Percentiles rank a stretch among this genome's conserved stretches.
Conservation (phyloP, 2,113 vertebrate species). For the Hydropotes inermis region DNA sequence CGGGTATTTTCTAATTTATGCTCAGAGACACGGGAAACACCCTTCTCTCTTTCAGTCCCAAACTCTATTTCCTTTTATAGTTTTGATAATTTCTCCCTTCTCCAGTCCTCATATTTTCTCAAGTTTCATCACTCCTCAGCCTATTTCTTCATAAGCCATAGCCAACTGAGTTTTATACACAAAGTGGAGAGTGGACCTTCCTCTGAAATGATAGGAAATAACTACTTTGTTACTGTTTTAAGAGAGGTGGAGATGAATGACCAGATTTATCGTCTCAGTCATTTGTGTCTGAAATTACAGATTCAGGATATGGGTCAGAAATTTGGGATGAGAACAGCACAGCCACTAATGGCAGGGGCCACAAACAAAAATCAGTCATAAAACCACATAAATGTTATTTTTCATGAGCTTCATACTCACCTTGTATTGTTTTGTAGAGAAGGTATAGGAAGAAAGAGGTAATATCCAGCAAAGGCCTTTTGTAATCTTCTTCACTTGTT, state of each 20-base stretch:
- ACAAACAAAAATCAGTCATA: not conserved
- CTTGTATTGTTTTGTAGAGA: not conserved
- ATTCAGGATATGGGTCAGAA: not conserved
- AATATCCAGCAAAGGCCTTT: not conserved
- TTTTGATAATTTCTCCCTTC: not conserved
- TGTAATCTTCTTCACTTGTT: not conserved
- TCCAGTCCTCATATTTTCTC: not conserved
- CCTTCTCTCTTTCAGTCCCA: not conserved
- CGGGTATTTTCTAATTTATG: conserved; percentile 9
- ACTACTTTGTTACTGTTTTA: conserved; percentile 16
- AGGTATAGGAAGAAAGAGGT: not conserved
- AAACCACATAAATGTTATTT: not conserved
- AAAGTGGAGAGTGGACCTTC: not conserved
- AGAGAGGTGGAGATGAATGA: not conserved
- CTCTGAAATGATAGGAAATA: conserved; percentile 11
- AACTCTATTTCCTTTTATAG: conserved; percentile 16
- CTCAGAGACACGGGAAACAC: not conserved
- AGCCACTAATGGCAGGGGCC: not conserved
- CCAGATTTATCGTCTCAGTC: not conserved
- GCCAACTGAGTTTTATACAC: not conserved
- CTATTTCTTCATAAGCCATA: conserved; percentile 9
- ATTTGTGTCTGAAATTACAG: not conserved
- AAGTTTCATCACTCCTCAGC: not conserved
- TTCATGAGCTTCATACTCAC: not conserved
- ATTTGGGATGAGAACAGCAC: not conserved